Evolutionary conservation across 64 coral and sea anemone genomes (phyloP).

Genomic region (Trachythela sp.): DNA sequence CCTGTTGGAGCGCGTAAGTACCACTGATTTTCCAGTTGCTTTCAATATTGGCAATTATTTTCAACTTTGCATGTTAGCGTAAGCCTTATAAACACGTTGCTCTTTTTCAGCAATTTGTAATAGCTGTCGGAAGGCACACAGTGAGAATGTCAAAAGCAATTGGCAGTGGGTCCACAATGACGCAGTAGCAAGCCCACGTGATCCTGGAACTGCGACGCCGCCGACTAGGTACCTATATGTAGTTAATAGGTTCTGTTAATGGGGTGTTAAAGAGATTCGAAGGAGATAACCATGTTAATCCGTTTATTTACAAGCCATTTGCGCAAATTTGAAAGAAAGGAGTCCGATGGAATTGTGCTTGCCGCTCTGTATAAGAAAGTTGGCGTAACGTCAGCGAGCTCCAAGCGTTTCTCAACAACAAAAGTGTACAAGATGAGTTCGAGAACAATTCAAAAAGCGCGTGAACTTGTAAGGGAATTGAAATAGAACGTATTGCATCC

Average conservation of each 20-base stretch:
- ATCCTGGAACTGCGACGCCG: not conserved
- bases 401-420: too few species aligned
- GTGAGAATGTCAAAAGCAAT: constrained; percentile 29
- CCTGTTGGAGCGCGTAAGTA: constrained; percentile 58
- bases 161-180: not conserved
- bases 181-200: not conserved
- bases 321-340: too few species aligned
- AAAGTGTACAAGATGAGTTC: too few species aligned
- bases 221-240: constrained; percentile 11
- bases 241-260: not conserved
- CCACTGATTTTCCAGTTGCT: not conserved
- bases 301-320: too few species aligned
- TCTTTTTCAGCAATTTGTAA: constrained; percentile 39
- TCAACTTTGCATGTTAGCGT: not conserved
- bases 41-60: constrained; percentile 6
- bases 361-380: too few species aligned
- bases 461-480: too few species aligned
- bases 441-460: too few species aligned
- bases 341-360: too few species aligned
- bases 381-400: too few species aligned
- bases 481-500: too few species aligned
- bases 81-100: not conserved
- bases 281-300: too few species aligned
- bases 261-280: too few species aligned
- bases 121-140: constrained; percentile 33